Evolutionary conservation across 2,888 invertebrate species (phyloP).

Genomic region (Drosophila maculinotata): DNA sequence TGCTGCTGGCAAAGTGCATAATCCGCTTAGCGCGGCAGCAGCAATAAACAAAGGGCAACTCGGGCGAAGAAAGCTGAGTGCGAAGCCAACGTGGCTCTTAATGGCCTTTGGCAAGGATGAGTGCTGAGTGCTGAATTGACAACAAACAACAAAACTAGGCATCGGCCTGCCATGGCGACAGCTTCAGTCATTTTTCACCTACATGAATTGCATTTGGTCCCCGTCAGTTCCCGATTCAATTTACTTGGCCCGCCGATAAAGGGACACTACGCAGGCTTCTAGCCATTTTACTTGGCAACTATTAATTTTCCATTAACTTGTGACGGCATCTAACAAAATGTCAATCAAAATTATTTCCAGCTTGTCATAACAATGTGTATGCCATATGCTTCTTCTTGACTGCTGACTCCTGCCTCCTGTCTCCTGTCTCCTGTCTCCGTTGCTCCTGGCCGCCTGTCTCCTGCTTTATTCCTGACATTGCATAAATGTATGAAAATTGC

Average conservation of each 20-base stretch:
- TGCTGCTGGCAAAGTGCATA: conserved; percentile 49
- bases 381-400: conserved; percentile 25
- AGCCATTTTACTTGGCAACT: conserved; percentile 42
- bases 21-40: conserved; percentile 52
- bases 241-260: not conserved
- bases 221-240: conserved; percentile 15
- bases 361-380: conserved; percentile 60
- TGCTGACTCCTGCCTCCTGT: not conserved
- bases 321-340: conserved; percentile 35
- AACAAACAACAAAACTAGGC: conserved; percentile 4
- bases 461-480: conserved; percentile 16
- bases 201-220: conserved; percentile 30
- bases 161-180: conserved; percentile 3
- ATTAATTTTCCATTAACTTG: conserved; percentile 63
- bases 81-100: conserved; percentile 34
- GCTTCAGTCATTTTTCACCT: conserved; percentile 39
- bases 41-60: conserved; percentile 33
- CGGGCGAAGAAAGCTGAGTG: conserved; percentile 28
- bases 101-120: conserved; percentile 36
- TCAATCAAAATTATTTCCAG: conserved; percentile 60
- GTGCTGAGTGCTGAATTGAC: conserved; percentile 10
- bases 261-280: conserved; percentile 6
- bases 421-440: not conserved
- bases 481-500: conserved; percentile 50
- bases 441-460: not conserved